These are phyloP conservation scores for Ceyx margarethae DNA, from an alignment of 2,113 vertebrate genomes.

Conservation along the genomic window DNA sequence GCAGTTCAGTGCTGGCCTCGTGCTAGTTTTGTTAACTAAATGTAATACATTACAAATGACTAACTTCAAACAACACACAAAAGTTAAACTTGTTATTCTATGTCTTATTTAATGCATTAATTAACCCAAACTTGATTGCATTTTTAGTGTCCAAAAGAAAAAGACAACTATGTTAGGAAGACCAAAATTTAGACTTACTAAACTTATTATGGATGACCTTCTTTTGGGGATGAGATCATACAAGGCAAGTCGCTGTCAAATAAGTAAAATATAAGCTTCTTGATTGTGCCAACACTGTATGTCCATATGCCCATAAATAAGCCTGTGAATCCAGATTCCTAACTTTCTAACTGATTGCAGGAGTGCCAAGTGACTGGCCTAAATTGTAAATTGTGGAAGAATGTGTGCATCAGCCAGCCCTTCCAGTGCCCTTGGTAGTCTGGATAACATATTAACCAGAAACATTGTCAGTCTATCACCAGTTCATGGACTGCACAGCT, in stretches of 20 bases:
- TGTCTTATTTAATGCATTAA: not conserved
- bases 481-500: not conserved
- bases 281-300: not conserved
- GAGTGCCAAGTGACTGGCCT: not conserved
- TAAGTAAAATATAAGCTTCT: too few species aligned
- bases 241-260: too few species aligned
- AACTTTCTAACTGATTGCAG: not conserved
- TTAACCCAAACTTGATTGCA: not conserved
- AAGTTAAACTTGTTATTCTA: not conserved
- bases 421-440: not conserved
- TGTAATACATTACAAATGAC: not conserved
- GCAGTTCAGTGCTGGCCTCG: not conserved
- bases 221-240: too few species aligned
- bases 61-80: not conserved
- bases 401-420: not conserved
- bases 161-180: not conserved
- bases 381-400: not conserved
- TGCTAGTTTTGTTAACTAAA: not conserved
- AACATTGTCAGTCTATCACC: not conserved
- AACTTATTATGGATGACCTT: too few species aligned
- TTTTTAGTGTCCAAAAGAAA: not conserved
- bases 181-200: too few species aligned
- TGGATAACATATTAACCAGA: not conserved
- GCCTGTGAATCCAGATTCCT: not conserved
- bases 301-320: rapidly evolving